Evolutionary conservation across 2,888 invertebrate genomes (phyloP).

Genomic region (Tipula unca): DNA sequence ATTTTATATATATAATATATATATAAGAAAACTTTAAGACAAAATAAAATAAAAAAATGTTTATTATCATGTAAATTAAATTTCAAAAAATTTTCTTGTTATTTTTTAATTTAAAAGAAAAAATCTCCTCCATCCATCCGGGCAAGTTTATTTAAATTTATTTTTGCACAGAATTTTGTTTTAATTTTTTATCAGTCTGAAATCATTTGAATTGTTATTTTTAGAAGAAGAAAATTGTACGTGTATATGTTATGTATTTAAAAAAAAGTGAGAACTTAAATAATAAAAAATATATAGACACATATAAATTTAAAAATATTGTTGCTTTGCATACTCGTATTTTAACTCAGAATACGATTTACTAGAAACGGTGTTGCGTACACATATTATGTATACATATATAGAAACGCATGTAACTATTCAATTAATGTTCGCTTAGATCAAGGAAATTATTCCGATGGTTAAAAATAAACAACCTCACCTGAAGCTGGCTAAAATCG

Average conservation of each 20-base stretch:
- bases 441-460: neutral
- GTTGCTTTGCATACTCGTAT: neutral
- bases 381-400: neutral
- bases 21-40: neutral
- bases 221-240: neutral
- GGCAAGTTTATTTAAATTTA: neutral
- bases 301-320: neutral
- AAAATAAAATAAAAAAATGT: neutral
- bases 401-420: neutral
- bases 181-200: neutral
- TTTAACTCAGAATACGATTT: neutral
- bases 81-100: neutral
- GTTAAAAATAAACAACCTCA: neutral
- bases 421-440: neutral
- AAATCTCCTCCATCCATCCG: constrained; percentile 1
- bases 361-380: neutral
- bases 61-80: neutral
- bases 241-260: neutral
- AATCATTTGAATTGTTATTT: neutral
- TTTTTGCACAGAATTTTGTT: neutral
- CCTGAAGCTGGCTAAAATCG: neutral
- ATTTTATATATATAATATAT: no score
- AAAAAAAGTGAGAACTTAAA: constrained; percentile 4
- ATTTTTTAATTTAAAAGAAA: neutral
- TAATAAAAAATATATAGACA: neutral